phyloP scores from a whole-genome alignment of 1,140 invertebrate species.

The Solenopsis invicta region DNA sequence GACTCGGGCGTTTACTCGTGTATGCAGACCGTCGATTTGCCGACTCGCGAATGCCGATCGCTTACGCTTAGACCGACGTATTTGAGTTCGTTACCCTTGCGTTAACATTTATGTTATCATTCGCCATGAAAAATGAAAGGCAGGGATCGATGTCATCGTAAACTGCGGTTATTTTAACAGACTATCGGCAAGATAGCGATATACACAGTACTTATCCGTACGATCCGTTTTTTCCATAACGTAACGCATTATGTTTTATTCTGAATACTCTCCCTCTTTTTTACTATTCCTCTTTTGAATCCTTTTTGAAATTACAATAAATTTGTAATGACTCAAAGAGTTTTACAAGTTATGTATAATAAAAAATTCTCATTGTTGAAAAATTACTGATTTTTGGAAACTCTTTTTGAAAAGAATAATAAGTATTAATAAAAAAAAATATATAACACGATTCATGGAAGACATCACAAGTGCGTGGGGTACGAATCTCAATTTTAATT shows the following conservation, averaged over 20 bases:
- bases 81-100: constrained; percentile 56
- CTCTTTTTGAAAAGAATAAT: no score
- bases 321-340: not conserved
- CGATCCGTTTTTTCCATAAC: constrained; percentile 26
- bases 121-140: constrained; percentile 45
- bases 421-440: no score
- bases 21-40: constrained; percentile 54
- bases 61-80: constrained; percentile 4
- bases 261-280: not conserved
- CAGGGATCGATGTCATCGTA: constrained; percentile 29
- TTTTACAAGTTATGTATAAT: not conserved
- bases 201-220: not conserved
- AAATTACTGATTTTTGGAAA: no score
- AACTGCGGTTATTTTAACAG: not conserved
- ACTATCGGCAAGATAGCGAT: not conserved
- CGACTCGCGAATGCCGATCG: constrained; percentile 49
- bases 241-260: no score
- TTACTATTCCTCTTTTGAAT: not conserved
- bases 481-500: constrained; percentile 1
- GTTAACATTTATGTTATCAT: constrained; percentile 56
- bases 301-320: not conserved
- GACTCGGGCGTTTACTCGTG: constrained; percentile 37
- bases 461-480: not conserved
- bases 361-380: no score
- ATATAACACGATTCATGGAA: not conserved